phyloP scores from a whole-genome alignment of 2,888 invertebrate species.

The Entomobrya proxima region DNA sequence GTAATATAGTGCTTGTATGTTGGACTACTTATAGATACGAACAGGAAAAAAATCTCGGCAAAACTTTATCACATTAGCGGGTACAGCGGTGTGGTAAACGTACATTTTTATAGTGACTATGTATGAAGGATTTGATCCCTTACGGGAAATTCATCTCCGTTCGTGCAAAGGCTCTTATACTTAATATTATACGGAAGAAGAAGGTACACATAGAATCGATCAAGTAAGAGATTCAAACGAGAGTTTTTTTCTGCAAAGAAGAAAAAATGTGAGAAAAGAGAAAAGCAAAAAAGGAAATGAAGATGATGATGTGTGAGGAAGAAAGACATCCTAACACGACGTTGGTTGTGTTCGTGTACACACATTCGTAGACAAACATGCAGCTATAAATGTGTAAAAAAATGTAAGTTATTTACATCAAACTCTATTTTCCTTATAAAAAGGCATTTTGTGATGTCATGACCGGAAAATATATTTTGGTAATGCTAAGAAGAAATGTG shows the following conservation, averaged over 20 bases:
- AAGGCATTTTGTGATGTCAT: background rate
- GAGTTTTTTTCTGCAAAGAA: background rate
- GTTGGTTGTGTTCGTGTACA: background rate
- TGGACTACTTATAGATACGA: no score
- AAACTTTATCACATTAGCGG: background rate
- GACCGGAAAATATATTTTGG: background rate
- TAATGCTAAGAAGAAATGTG: no score
- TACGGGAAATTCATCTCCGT: background rate
- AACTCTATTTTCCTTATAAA: background rate
- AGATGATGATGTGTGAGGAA: background rate
- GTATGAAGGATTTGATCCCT: background rate
- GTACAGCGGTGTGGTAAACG: background rate
- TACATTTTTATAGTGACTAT: background rate
- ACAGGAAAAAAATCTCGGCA: no score
- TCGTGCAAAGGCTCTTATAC: background rate
- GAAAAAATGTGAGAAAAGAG: background rate
- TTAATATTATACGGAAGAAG: background rate
- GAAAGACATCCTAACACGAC: background rate
- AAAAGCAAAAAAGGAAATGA: background rate
- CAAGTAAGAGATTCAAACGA: background rate
- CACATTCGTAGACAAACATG: background rate
- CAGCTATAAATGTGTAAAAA: background rate
- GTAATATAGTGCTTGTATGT: no score
- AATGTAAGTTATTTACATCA: constrained; percentile 26
- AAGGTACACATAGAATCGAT: constrained; percentile 1